Evolutionary conservation across 2,797 vertebrate genomes (phyloP), one percentile per base, ranked within the genome.

Genomic region (Ctenosaura bakeri): DNA sequence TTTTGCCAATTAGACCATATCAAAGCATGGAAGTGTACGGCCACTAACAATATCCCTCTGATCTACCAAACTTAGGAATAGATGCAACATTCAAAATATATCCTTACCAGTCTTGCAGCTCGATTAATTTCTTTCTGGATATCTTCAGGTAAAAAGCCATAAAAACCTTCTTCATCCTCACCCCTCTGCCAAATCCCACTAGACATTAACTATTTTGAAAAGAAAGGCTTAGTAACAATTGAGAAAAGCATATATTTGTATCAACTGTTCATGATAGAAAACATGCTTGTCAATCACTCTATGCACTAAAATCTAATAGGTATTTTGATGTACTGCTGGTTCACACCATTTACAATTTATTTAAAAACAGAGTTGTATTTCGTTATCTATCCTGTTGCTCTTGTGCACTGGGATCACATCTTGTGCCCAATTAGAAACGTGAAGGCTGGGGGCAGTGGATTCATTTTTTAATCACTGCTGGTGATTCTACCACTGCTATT

Each of bases 181-280:
- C 99, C 99, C 80, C 98, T 98, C 94, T 99, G 99, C 97, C 98
- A 99, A 93, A 99, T 97, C n/a, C 99, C 99, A 97, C 98, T 98
- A 79, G 99, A 98, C 93, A 98, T 98, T 93, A 99, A 96, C 99
- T 99, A 96, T 12, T 94, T 96, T 96, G 50, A 77, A 56, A 66
- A 52, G 22, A 90, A 71, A 46, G 64, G 22, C 3, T 66, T 78
- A 84, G 16, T 87, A 50, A 77, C 79, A 86, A 46, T 7, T 32
- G 56, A 62, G 8, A 64, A 24, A 29, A 86, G 24, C 2, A 59
- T 42, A 76, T 35, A 64, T 62, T 80, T 74, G 35, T 50, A 73
- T 24, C 35, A 46, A 54, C 26, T 82, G 82, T 76, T 64, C 38
- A 46, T 29, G 2, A 56, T 20, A 76, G 38, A 56, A 76, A 54